Conservation (phyloP, 2,888 invertebrate genomes). For the Lepidochrysops patricia region DNA sequence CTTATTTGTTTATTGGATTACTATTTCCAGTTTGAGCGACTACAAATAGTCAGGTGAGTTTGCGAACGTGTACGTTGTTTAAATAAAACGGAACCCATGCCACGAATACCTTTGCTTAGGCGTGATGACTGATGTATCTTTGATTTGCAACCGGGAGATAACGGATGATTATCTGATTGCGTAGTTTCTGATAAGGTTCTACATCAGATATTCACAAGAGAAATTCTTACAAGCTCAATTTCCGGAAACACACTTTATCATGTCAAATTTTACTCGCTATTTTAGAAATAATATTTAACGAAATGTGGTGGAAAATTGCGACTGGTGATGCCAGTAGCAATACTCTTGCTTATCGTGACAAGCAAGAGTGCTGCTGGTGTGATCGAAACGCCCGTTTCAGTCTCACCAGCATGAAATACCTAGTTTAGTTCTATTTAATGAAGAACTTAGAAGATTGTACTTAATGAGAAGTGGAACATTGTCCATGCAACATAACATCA, state of each 20-base stretch:
- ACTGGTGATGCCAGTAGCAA: too few species aligned
- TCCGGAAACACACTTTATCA: neutral
- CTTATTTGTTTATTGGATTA: constrained; percentile 61
- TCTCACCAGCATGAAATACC: too few species aligned
- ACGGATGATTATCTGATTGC: constrained; percentile 66
- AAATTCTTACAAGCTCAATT: neutral
- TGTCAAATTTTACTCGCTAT: neutral
- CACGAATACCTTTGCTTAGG: constrained; percentile 43
- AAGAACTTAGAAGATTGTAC: too few species aligned
- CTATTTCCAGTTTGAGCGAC: constrained; percentile 57
- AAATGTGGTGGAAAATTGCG: too few species aligned
- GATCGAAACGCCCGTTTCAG: too few species aligned
- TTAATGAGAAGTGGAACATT: too few species aligned
- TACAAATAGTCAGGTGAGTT: constrained; percentile 57
- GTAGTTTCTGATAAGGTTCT: constrained; percentile 59
- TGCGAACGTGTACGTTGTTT: constrained; percentile 19
- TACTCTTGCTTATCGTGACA: too few species aligned
- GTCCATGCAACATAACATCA: too few species aligned
- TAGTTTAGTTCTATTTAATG: too few species aligned
- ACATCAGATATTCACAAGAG: constrained; percentile 20
- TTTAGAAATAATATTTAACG: too few species aligned
- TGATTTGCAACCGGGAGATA: constrained; percentile 45
- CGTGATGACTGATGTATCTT: constrained; percentile 43
- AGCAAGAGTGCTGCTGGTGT: too few species aligned
- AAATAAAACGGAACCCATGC: constrained; percentile 30